Evolutionary conservation across 2,888 invertebrate genomes (phyloP).

Genomic region (Drosophila formosana): DNA sequence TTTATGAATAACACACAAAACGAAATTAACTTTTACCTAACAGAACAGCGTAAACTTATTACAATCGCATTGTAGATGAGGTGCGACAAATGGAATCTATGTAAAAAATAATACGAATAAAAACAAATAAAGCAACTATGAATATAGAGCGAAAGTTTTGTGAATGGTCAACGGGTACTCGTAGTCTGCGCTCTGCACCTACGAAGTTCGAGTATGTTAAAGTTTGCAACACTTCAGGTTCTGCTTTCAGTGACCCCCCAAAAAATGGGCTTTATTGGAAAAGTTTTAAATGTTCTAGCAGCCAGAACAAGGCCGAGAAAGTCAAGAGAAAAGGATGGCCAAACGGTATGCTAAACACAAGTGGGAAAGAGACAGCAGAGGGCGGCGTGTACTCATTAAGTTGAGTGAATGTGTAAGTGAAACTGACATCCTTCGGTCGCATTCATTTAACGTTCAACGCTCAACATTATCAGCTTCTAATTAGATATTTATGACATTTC

Average conservation of each 20-base stretch:
- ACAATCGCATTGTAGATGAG: conserved; percentile 41
- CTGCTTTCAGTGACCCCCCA: neutral
- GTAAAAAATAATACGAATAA: conserved; percentile 42
- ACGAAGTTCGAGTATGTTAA: conserved; percentile 3
- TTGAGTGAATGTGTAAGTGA: conserved; percentile 10
- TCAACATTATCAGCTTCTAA: conserved; percentile 23
- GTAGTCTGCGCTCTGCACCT: neutral
- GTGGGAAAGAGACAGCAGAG: neutral
- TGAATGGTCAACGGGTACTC: conserved; percentile 14
- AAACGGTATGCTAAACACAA: neutral
- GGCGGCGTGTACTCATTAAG: conserved; percentile 6
- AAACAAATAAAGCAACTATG: conserved; percentile 50
- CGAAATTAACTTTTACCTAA: conserved; percentile 52
- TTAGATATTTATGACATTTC: conserved; percentile 53
- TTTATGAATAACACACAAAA: conserved; percentile 35
- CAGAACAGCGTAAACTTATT: conserved; percentile 18
- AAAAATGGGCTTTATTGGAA: conserved; percentile 16
- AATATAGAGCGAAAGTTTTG: conserved; percentile 14
- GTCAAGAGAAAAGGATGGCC: neutral
- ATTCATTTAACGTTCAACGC: conserved; percentile 3
- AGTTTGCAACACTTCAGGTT: conserved; percentile 21
- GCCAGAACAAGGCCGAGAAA: conserved; percentile 6
- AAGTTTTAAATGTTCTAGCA: conserved; percentile 8
- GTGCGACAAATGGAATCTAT: conserved; percentile 54
- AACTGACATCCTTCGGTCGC: conserved; percentile 9